Base-by-base conservation (phyloP, 2,113 vertebrate genomes). In the Psephotus haematonotus region DNA sequence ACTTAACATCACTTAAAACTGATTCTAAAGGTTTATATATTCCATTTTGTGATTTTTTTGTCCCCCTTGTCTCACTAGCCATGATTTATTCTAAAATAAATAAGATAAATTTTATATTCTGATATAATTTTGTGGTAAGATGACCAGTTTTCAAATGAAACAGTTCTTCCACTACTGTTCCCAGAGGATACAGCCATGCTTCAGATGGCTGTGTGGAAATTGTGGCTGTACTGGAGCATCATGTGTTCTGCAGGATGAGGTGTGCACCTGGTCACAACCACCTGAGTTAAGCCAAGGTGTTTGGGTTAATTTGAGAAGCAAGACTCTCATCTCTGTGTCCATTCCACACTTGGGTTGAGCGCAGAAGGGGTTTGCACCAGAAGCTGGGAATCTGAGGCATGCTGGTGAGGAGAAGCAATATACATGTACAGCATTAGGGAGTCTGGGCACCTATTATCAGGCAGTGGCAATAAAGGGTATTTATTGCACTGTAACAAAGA, bases 241-340 rank as follows among this genome's bases (percentile, higher is more conserved):
- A 2, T 1, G 0, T 4, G 15, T 20, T 31, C 57, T 12, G 17
- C 3, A 20, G 47, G 62, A 57, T 1, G 7, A 49, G 33, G 35
- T 27, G 24, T 13, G 76, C 55, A 44, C 15, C 39, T 33, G 43
- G 17, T 7, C n/a, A 1, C 8, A 29, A 22, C 2, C 0, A 47
- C 72, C 64, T 33, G 69, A 14, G 17, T 35, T 71, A 49, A 47
- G 35, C 53, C 63, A 41, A 7, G 18, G 15, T 22, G 28, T 20
- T 13, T 46, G 78, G 29, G 33, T 37, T 23, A 2, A 29, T 59
- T 76, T 83, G n/a, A 18, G 3, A 28, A 47, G 9, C 2, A 59
- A 60, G 27, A 28, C 31, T 27, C 49, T 50, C 49, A 50, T 49
- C 60, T 65, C 52, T 4, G 1, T 49, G 25, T 31, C 82, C 8